phyloP scores from a whole-genome alignment of 2,888 invertebrate genomes.

The Flabesymbios commensalis region DNA sequence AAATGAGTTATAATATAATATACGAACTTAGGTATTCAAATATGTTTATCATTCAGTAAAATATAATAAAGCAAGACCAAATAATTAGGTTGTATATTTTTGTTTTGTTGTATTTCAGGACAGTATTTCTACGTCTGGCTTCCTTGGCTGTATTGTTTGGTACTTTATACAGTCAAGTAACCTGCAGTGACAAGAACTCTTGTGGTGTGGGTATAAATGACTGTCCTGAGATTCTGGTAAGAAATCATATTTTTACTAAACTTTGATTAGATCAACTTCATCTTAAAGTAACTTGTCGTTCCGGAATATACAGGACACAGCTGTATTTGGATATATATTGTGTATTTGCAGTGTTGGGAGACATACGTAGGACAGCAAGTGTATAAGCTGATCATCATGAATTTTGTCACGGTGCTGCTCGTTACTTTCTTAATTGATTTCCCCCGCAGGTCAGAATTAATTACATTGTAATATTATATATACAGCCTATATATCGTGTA shows the following conservation, averaged over 20 bases:
- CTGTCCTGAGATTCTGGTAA: background rate
- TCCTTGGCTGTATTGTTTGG: conserved; percentile 75
- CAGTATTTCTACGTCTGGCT: conserved; percentile 75
- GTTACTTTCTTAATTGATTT: conserved; percentile 75
- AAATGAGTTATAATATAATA: too few species aligned
- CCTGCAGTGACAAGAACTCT: conserved; percentile 13
- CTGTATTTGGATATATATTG: background rate
- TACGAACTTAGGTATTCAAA: too few species aligned
- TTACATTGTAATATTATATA: too few species aligned
- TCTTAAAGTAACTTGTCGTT: too few species aligned
- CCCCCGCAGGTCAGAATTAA: conserved; percentile 71
- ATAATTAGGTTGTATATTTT: background rate
- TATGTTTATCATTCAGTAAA: too few species aligned
- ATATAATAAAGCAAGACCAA: too few species aligned
- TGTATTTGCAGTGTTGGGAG: conserved; percentile 76
- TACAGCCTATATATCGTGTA: too few species aligned
- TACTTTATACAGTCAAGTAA: conserved; percentile 64
- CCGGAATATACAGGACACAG: too few species aligned
- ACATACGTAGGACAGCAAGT: conserved; percentile 85
- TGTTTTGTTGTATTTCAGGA: conserved; percentile 53
- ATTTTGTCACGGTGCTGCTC: conserved; percentile 72
- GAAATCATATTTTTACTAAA: background rate
- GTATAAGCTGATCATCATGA: conserved; percentile 79
- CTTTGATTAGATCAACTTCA: background rate
- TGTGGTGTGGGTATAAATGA: background rate